Conservation (phyloP, 2,888 invertebrate species). For the Cotesia congregata region DNA sequence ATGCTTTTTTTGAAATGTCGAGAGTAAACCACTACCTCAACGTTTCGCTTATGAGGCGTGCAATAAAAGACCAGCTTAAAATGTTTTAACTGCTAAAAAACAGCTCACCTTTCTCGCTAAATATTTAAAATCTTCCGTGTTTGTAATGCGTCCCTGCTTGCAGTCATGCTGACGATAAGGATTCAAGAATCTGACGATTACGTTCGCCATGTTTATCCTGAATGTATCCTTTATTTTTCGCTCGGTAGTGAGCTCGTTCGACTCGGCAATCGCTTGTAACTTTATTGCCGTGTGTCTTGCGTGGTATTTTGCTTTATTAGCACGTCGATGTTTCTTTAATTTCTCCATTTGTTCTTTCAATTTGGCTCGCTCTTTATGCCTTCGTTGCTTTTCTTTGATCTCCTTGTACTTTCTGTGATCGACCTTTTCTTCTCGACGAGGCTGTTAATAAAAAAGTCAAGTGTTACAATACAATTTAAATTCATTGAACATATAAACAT, state of each 20-base stretch:
- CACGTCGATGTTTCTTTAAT: slow-evolving; percentile 68
- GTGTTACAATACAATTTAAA: not conserved
- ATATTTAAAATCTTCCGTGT: slow-evolving; percentile 94
- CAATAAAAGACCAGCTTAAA: no score
- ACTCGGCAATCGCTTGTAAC: slow-evolving; percentile 65
- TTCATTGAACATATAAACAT: not conserved
- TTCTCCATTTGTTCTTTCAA: slow-evolving; percentile 71
- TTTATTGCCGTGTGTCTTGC: slow-evolving; percentile 60
- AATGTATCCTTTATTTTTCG: slow-evolving; percentile 89
- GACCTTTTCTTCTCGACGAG: slow-evolving; percentile 82
- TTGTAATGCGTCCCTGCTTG: slow-evolving; percentile 85
- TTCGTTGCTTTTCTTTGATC: slow-evolving; percentile 83
- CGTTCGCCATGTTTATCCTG: slow-evolving; percentile 82
- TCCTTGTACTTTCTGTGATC: slow-evolving; percentile 84
- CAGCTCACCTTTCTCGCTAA: slow-evolving; percentile 87
- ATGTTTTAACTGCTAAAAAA: not conserved
- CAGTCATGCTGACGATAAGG: slow-evolving; percentile 90
- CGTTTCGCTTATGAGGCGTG: no score
- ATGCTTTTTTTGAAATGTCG: no score
- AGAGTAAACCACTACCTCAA: no score
- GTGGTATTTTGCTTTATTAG: slow-evolving; percentile 62
- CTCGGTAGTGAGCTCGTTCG: slow-evolving; percentile 73
- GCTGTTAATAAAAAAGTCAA: slow-evolving; percentile 71
- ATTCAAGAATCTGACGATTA: slow-evolving; percentile 89
- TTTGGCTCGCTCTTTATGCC: slow-evolving; percentile 76